Conservation (phyloP, 2,888 invertebrate species). For the Eupithecia subumbrata region DNA sequence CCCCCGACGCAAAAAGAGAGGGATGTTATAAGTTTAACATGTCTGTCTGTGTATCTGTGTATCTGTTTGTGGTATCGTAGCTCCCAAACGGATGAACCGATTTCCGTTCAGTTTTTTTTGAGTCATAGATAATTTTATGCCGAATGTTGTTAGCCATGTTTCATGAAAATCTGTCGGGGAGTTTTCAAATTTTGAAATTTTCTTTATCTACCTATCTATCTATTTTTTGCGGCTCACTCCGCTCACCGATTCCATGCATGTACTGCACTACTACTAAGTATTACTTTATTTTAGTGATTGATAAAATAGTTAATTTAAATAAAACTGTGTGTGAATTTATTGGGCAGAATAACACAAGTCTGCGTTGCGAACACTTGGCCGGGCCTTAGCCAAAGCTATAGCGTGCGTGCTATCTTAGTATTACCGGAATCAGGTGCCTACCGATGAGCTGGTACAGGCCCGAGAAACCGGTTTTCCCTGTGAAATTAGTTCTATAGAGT, state of each 20-base stretch:
- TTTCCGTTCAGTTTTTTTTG: no score
- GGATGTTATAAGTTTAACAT: no score
- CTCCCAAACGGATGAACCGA: no score
- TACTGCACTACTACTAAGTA: no score
- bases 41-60: no score
- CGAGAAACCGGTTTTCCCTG: background rate
- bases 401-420: background rate
- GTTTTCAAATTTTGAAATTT: no score
- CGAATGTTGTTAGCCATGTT: no score
- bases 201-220: no score
- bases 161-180: no score
- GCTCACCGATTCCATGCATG: background rate
- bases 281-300: background rate
- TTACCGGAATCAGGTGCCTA: background rate
- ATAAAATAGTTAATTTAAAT: background rate
- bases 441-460: constrained; percentile 5
- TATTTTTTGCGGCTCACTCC: background rate
- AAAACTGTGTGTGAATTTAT: background rate
- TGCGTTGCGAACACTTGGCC: background rate
- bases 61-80: no score
- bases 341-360: background rate
- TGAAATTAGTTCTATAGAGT: background rate
- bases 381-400: background rate
- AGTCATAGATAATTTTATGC: no score
- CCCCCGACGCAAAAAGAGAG: no score